Evolutionary conservation across 1,140 invertebrate species (phyloP).

Genomic region (Pissodes strobi): DNA sequence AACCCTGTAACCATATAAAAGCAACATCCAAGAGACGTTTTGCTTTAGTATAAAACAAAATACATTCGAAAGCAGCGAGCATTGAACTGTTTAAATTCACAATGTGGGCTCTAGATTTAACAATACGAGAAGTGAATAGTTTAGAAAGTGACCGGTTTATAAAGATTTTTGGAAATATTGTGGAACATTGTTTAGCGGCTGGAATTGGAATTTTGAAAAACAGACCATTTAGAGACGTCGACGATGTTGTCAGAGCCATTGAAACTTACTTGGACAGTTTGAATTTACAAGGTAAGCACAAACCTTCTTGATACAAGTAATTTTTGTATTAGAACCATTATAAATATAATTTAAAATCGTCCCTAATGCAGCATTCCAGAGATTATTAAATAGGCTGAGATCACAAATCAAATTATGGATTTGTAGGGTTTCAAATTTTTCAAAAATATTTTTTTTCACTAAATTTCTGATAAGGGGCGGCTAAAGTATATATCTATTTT

Average conservation of each 20-base stretch:
- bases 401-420: too few species aligned
- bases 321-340: too few species aligned
- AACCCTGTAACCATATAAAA: conserved; percentile 12
- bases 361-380: too few species aligned
- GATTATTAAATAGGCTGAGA: too few species aligned
- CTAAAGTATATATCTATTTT: too few species aligned
- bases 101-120: conserved; percentile 33
- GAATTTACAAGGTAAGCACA: conserved; percentile 58
- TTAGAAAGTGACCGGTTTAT: conserved; percentile 63
- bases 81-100: background rate
- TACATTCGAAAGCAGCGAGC: background rate
- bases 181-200: conserved; percentile 65
- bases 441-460: too few species aligned
- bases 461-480: too few species aligned
- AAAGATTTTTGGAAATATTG: conserved; percentile 66
- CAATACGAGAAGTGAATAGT: conserved; percentile 60
- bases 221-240: conserved; percentile 61
- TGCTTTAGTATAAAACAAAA: background rate
- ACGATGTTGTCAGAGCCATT: conserved; percentile 61
- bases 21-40: background rate
- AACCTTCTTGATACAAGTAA: background rate
- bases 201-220: conserved; percentile 59
- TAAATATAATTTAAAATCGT: too few species aligned
- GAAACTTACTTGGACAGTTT: conserved; percentile 63
- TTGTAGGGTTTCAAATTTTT: too few species aligned